A percentile compares a stretch with the other conserved stretches of the same genome.
Evolutionary conservation across 2,888 invertebrate species (phyloP).

Genomic region (Drosophila subquinaria): DNA sequence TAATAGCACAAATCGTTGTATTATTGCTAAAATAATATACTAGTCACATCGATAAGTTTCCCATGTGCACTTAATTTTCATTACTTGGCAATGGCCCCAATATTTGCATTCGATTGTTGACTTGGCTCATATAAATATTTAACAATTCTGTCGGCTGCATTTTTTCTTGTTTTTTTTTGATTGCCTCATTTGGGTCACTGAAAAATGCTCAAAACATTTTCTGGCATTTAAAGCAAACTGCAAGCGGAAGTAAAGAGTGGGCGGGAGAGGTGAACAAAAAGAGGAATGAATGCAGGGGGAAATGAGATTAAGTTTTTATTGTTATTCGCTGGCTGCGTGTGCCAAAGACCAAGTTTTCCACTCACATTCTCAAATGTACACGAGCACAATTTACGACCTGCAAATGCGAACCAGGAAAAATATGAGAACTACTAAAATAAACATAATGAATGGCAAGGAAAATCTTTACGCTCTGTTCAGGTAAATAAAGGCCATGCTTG

Average conservation of each 20-base stretch:
- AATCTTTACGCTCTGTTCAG: conserved; percentile 15
- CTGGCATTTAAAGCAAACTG: conserved; percentile 20
- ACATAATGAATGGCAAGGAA: conserved; percentile 37
- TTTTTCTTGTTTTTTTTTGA: conserved; percentile 9
- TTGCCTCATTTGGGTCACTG: conserved; percentile 39
- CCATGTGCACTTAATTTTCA: conserved; percentile 16
- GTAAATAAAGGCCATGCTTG: conserved; percentile 40
- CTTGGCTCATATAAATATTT: conserved; percentile 27
- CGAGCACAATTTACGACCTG: conserved; percentile 38
- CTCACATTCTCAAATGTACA: not conserved
- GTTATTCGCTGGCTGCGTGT: conserved; percentile 24
- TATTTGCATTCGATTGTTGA: conserved; percentile 38
- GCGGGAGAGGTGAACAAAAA: not conserved
- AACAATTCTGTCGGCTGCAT: conserved; percentile 23
- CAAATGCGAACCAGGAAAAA: conserved; percentile 19
- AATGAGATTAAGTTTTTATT: conserved; percentile 55
- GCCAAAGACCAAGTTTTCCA: conserved; percentile 28
- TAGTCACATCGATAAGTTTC: conserved; percentile 18
- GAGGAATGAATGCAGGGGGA: not conserved
- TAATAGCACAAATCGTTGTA: conserved; percentile 29
- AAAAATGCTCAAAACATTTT: conserved; percentile 22
- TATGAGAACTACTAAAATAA: conserved; percentile 46
- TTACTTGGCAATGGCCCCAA: conserved; percentile 46
- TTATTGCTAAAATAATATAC: conserved; percentile 34
- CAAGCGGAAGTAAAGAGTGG: conserved; percentile 19